Evolutionary conservation across 2,888 invertebrate species (phyloP), one percentile per base, ranked within the genome.

Genomic region (Brassicogethes aeneus): DNA sequence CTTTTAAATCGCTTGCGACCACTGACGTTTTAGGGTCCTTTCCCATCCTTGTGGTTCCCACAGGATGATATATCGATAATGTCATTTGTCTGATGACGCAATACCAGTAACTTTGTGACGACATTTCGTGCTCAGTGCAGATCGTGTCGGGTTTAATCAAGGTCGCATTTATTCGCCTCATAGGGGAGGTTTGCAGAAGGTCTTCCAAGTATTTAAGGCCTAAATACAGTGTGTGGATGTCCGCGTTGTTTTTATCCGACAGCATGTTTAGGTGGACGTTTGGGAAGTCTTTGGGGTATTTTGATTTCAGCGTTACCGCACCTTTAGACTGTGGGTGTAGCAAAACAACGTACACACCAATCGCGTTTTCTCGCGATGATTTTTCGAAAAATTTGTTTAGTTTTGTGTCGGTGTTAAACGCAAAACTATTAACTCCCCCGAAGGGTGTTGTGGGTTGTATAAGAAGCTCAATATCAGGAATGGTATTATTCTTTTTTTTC

Each of bases 31-130:
- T n/a, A 10, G 32, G 12, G 12, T 3, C 3, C 12, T 32, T 32
- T 32, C 82, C 84, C 85, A 87, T 86, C 56, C 83, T 83, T 49
- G 82, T 80, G 0, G 62, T 32, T 10, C 32, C 17, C 3, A 23
- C 37, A 8, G 37, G 17, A 17, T 37, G 37, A 23, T 3, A 16
- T 8, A 13, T 7, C 7, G 7, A n/a, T 10, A 3, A 8, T 14
- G 23, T n/a, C 8, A 37, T 7, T 5, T 30, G 10, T 10, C 13
- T 7, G 8, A 37, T 10, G 3, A 17, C 5, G 13, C 37, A 37
- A 30, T 37, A 23, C 37, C 37, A 37, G 23, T 30, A 37, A 3
- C 23, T n/a, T 23, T 37, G 29, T 5, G 41, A 38, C 16, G 5
- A 5, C 3, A 12, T 3, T 32, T 32, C 13, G 3, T 12, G 14